Evolutionary conservation across 2,797 vertebrate genomes (phyloP).

Genomic region (Cygnus olor): DNA sequence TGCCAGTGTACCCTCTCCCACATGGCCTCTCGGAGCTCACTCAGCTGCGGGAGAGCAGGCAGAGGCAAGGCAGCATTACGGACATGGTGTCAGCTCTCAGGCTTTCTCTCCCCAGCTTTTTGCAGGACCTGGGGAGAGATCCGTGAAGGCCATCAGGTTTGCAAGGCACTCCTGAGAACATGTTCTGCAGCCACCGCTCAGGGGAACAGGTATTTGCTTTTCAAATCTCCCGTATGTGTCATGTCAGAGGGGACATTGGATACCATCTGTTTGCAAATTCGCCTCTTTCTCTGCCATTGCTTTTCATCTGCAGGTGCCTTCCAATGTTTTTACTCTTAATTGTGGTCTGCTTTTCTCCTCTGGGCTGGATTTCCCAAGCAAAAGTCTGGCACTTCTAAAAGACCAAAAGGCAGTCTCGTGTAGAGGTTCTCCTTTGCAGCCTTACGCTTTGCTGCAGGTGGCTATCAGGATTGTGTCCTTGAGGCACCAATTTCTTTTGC

Average conservation of each 20-base stretch:
- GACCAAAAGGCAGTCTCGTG: not conserved
- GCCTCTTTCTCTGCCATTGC: not conserved
- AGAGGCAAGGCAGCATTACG: too few species aligned
- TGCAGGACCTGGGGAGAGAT: too few species aligned
- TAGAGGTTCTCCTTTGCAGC: not conserved
- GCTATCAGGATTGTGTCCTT: not conserved
- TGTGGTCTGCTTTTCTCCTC: not conserved
- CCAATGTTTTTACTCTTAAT: not conserved
- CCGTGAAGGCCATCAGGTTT: too few species aligned
- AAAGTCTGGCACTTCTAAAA: not conserved
- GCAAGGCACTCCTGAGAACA: too few species aligned
- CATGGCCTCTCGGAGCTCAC: too few species aligned
- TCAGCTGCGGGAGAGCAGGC: too few species aligned
- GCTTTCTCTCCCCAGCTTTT: too few species aligned
- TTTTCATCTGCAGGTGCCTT: not conserved
- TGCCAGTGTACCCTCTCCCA: too few species aligned
- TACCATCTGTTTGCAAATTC: not conserved
- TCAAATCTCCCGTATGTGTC: not conserved
- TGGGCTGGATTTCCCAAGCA: not conserved
- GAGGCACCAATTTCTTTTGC: not conserved
- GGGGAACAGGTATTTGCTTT: not conserved
- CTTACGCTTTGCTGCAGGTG: not conserved
- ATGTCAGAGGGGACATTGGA: not conserved
- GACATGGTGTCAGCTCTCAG: too few species aligned
- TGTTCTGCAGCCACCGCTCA: not conserved